Evolutionary conservation across 2,888 invertebrate genomes (phyloP).

Genomic region (Temnothorax ravouxi): DNA sequence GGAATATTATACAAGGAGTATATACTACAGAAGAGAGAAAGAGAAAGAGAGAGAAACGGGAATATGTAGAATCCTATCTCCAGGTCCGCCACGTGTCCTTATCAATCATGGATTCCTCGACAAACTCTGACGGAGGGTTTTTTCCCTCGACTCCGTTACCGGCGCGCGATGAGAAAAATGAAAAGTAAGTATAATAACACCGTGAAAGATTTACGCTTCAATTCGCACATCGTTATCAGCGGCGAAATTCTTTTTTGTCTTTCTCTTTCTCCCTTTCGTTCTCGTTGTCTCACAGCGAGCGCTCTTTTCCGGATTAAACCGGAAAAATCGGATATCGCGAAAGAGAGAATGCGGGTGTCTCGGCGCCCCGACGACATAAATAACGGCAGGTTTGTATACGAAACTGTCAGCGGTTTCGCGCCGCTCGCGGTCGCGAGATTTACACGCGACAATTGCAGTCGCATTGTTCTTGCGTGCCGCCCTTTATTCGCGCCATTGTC

Average conservation of each 20-base stretch:
- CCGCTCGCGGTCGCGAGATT: background rate
- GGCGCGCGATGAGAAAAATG: background rate
- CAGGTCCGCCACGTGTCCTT: background rate
- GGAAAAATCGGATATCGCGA: slow-evolving; percentile 1
- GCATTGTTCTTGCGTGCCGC: background rate
- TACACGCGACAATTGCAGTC: background rate
- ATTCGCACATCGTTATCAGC: slow-evolving; percentile 4
- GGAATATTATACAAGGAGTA: background rate
- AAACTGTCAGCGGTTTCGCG: slow-evolving; percentile 22
- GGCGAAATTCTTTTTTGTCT: background rate
- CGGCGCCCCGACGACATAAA: slow-evolving; percentile 1
- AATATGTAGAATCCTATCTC: slow-evolving; percentile 12
- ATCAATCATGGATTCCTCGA: slow-evolving; percentile 36
- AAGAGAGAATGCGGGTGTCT: background rate
- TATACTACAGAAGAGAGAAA: background rate
- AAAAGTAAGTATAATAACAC: background rate
- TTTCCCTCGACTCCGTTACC: background rate
- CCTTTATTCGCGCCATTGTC: slow-evolving; percentile 4
- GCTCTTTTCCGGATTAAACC: background rate
- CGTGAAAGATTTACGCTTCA: slow-evolving; percentile 28
- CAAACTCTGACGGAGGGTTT: background rate
- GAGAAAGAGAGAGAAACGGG: too few relatives aligned
- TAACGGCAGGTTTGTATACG: slow-evolving; percentile 10
- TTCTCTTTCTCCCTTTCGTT: too few relatives aligned
- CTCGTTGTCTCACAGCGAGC: background rate